These are phyloP conservation scores for Eueremaeus valkanovi DNA, from an alignment of 2,888 invertebrate species.

Conservation along the genomic window DNA sequence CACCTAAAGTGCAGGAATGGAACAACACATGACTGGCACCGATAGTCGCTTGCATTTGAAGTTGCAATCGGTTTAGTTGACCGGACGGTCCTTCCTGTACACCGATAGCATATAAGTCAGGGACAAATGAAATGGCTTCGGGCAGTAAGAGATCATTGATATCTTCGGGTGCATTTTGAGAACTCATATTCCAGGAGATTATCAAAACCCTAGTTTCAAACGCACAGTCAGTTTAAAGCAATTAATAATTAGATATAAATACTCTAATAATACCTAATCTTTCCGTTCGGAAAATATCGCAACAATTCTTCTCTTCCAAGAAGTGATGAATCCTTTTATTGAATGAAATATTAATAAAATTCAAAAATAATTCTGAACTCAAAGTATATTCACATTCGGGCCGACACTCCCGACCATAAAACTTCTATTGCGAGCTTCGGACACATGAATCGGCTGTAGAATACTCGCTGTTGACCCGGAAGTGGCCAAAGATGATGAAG, in stretches of 20 bases:
- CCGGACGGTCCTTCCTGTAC: conserved; percentile 67
- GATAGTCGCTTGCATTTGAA: conserved; percentile 79
- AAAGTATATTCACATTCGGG: not conserved
- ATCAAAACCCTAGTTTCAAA: conserved; percentile 77
- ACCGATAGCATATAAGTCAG: conserved; percentile 83
- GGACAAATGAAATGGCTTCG: conserved; percentile 71
- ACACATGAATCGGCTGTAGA: not conserved
- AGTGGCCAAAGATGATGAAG: conserved; percentile 7
- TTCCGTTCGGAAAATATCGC: conserved; percentile 76
- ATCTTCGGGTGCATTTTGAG: conserved; percentile 66
- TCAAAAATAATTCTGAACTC: not conserved
- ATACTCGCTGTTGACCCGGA: conserved; percentile 11
- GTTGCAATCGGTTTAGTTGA: conserved; percentile 53
- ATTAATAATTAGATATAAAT: not conserved
- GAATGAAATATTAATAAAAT: not conserved
- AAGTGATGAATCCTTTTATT: conserved; percentile 43
- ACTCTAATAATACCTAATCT: conserved; percentile 59
- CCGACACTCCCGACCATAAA: conserved; percentile 45
- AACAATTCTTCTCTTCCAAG: conserved; percentile 65
- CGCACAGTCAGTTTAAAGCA: too few relatives aligned
- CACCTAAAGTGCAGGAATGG: conserved; percentile 78
- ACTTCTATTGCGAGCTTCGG: conserved; percentile 35
- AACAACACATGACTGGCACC: conserved; percentile 88
- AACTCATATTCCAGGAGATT: conserved; percentile 97
- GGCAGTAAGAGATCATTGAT: conserved; percentile 87